Evolutionary conservation across 2,113 vertebrate genomes (phyloP), one percentile per base, ranked within the genome.

Genomic region (Gila orcuttii): DNA sequence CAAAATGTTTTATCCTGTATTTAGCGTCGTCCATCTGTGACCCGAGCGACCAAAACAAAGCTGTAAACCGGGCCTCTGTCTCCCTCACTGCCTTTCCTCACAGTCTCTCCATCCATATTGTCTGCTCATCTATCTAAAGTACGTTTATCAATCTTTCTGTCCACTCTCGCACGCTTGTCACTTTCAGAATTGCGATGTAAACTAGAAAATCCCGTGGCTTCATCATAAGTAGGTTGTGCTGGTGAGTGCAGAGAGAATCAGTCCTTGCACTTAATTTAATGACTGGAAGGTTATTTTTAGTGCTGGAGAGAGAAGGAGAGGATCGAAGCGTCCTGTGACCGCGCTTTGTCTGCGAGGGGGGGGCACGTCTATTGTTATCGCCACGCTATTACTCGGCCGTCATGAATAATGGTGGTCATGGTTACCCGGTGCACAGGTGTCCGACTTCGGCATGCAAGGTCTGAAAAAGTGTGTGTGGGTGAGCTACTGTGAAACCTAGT

Each of bases 221-320:
- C 83, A 87, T 57, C 55, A 9, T 81, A 87, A 88, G 92, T 92
- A 86, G 87, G 87, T 83, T 84, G 52, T 59, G 17, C 17, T 28
- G 25, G 75, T 83, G 84, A 90, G 90, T 85, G 87, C 84, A 33
- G 45, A 91, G 76, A 81, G 80, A 86, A 74, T 86, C 28, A 25
- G 42, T 84, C 90, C 82, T 90, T 91, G 86, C 92, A 90, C 92
- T 93, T 92, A 90, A 93, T 94, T 94, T 92, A 94, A 93, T 91
- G 6, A 64, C 50, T 17, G 89, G 92, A 93, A 93, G 93, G 91
- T 91, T 93, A 94, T 93, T 94, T 94, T 92, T 92, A 89, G 90
- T 91, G 85, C 31, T 55, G 75, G 85, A 52, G 60, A 25, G 66
- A 25, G 79, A 74, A 45, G 2, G 47, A 42, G 21, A 71, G 81